Conservation (phyloP, 2,797 vertebrate species). For the Falco rusticolus region DNA sequence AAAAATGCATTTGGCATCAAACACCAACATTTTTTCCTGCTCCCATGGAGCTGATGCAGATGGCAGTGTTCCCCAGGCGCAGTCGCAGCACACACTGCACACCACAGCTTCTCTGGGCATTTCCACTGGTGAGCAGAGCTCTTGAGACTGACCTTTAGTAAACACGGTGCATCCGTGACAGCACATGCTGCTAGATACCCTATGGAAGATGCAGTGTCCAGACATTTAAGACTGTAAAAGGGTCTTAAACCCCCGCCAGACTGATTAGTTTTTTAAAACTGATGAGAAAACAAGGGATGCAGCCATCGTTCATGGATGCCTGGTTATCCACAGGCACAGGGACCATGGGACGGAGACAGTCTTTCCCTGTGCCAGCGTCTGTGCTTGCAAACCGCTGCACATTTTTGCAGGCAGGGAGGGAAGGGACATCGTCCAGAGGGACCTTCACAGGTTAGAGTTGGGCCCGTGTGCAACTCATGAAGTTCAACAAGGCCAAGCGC, state of each 20-base stretch:
- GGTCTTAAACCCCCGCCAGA: not conserved
- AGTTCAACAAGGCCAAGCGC: too few relatives aligned
- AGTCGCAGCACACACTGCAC: not conserved
- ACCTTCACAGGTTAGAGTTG: too few relatives aligned
- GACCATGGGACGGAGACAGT: not conserved
- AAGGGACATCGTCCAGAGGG: too few relatives aligned
- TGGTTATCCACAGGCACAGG: not conserved
- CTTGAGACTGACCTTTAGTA: not conserved
- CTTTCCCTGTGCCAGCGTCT: not conserved
- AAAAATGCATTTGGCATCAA: not conserved
- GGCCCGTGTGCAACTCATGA: too few relatives aligned
- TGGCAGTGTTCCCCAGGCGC: accelerated
- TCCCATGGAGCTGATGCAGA: not conserved
- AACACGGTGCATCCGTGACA: not conserved
- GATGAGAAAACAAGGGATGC: not conserved
- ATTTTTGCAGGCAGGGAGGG: too few relatives aligned
- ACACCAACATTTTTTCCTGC: accelerated
- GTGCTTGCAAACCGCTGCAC: not conserved
- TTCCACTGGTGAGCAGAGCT: not conserved
- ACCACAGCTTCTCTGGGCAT: not conserved
- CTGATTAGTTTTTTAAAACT: not conserved
- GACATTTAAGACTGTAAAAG: not conserved
- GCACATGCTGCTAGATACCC: not conserved
- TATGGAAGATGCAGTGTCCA: not conserved
- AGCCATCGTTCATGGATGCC: too few relatives aligned